Conservation (phyloP, 64 coral and sea anemone species). For the Dendrophyllia cribrosa region DNA sequence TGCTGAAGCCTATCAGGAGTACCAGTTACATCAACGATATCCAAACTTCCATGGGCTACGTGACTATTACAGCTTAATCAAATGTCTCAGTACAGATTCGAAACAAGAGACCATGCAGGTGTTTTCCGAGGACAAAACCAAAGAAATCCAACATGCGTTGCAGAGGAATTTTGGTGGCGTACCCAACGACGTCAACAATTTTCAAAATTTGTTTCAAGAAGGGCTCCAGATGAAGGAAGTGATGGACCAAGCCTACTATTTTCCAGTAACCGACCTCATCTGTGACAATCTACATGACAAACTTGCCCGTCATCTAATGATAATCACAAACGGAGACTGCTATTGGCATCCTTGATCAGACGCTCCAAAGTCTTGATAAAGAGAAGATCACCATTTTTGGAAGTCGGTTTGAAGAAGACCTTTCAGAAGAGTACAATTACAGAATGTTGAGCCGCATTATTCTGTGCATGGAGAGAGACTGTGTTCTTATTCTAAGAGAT, state of each 20-base stretch:
- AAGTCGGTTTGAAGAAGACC: conserved; percentile 96
- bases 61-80: conserved; percentile 94
- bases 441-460: conserved; percentile 90
- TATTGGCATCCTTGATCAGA: conserved; percentile 92
- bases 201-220: conserved; percentile 57
- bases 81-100: conserved; percentile 63
- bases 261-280: conserved; percentile 83
- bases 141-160: conserved; percentile 62
- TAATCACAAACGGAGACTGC: conserved; percentile 95
- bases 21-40: conserved; percentile 70
- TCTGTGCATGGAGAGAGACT: conserved; percentile 94
- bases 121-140: conserved; percentile 4
- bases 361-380: conserved; percentile 60
- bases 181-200: conserved; percentile 34
- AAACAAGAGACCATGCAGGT: background rate
- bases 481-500: conserved; percentile 88
- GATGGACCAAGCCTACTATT: conserved; percentile 33
- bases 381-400: conserved; percentile 98
- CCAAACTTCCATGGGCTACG: conserved; percentile 92
- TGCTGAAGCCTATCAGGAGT: conserved; percentile 85
- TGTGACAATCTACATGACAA: conserved; percentile 85
- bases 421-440: conserved; percentile 97
- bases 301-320: conserved; percentile 91
- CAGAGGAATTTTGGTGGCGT: conserved; percentile 95
- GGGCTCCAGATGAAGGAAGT: conserved; percentile 12